Base-by-base conservation (phyloP, 2,113 vertebrate genomes). In the Cyphomyrus discorhynchus region DNA sequence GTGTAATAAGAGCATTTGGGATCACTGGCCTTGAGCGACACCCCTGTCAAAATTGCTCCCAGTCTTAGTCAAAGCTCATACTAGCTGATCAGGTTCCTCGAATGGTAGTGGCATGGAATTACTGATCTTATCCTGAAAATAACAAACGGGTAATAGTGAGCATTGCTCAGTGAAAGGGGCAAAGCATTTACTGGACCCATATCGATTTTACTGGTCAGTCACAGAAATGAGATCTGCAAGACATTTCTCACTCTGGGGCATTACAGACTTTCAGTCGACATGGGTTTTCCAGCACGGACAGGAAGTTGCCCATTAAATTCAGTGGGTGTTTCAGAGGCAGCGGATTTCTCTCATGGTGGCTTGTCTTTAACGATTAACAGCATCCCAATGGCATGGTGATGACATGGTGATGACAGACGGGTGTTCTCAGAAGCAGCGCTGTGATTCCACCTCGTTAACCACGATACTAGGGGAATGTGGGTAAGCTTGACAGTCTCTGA, bases 61-160 rank as follows among this genome's bases (percentile, higher is more conserved):
- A 6, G 17, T 42, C 82, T 19, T 46, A 24, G 39, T 45, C 17
- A 84, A 47, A 47, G 82, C 47, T 86, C 8, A 50, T 8, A n/a
- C 8, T 50, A 5, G 21, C 31, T 62, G 35, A 88, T 84, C 84
- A 13, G 5, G 90, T 91, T 91, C 87, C 47, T n/a, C 88, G 87
- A 84, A 91, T 52, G 52, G n/a, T 52, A 45, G 90, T 89, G 47
- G 88, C 82, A 89, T 13, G 91, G 91, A 93, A 94, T 66, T 94
- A 93, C 94, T 94, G 93, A 94, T 94, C 92, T 91, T 93, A 92
- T 94, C 93, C 91, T 47, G 35, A 89, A 93, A 84, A 84, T 11
- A 46, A 47, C 2, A 82, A 42, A 86, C 91, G 88, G 93, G 93
- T 93, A 90, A 90, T 90, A 92, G 92, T 94, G 93, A 94, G 94